Conservation (phyloP, 2,113 vertebrate genomes). For the Callocephalon fimbriatum region DNA sequence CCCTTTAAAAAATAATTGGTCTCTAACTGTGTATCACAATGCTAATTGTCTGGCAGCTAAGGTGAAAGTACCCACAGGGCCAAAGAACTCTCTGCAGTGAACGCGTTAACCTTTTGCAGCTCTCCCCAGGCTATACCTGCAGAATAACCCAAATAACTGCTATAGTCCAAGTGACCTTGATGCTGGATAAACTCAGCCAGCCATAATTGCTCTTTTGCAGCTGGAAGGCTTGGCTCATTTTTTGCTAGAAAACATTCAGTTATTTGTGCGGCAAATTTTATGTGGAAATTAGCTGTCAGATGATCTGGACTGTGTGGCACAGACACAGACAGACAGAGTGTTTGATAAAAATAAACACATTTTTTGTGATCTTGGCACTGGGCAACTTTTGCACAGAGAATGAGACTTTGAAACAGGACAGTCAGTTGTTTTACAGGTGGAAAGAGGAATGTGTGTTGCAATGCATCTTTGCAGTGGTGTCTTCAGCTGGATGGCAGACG, state of each 20-base stretch:
- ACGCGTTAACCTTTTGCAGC: neutral
- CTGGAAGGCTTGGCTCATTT: constrained; percentile 13
- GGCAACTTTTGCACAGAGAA: neutral
- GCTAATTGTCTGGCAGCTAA: neutral
- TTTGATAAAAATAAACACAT: neutral
- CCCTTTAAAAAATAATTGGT: neutral
- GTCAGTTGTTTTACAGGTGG: neutral
- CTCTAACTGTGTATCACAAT: neutral
- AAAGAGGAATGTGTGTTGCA: neutral
- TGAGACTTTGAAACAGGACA: neutral
- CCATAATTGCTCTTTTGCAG: neutral
- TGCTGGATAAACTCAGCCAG: neutral
- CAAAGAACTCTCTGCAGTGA: neutral
- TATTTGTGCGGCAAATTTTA: constrained; percentile 22
- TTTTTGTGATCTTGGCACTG: neutral
- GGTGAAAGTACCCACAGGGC: neutral
- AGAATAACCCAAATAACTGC: neutral
- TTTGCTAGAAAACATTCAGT: neutral
- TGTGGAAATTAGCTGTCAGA: constrained; percentile 23
- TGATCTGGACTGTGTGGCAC: neutral
- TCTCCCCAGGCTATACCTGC: neutral
- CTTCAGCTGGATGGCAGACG: neutral
- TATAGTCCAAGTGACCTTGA: neutral
- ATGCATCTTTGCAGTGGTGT: neutral
- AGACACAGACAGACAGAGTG: neutral